Evolutionary conservation across 2,888 invertebrate species (phyloP).

Genomic region (Epistrophe grossulariae): DNA sequence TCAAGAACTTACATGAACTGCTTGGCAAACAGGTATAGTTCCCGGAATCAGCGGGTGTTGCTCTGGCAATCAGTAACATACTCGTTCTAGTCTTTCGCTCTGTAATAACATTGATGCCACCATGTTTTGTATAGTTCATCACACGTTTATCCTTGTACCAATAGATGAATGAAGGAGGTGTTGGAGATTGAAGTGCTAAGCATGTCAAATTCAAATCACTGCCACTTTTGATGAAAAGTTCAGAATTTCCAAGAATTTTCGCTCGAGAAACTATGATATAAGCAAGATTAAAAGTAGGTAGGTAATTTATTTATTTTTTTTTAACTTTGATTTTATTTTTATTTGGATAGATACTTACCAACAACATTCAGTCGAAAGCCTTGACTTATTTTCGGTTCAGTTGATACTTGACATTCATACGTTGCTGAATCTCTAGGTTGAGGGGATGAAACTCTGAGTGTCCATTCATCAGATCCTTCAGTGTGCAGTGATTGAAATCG

Average conservation of each 20-base stretch:
- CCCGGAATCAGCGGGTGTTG: conserved; percentile 91
- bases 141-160: conserved; percentile 93
- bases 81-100: conserved; percentile 92
- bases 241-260: conserved; percentile 92
- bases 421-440: conserved; percentile 88
- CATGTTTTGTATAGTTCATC: conserved; percentile 92
- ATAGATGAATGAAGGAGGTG: conserved; percentile 88
- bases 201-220: conserved; percentile 95
- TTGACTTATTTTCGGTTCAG: conserved; percentile 90
- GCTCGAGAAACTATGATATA: conserved; percentile 90
- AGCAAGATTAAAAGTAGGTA: neutral
- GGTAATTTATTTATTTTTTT: neutral
- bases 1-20: conserved; percentile 85
- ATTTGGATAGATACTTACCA: conserved; percentile 85
- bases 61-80: conserved; percentile 91
- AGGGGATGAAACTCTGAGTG: conserved; percentile 88
- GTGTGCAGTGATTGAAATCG: conserved; percentile 89
- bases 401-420: conserved; percentile 91
- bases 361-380: conserved; percentile 89
- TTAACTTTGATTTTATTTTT: neutral
- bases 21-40: conserved; percentile 94
- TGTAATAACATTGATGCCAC: conserved; percentile 92
- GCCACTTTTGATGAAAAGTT: conserved; percentile 92
- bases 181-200: conserved; percentile 88
- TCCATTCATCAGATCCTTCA: conserved; percentile 90